Base-by-base conservation (phyloP, 1,140 invertebrate species). In the Drosophila prosaltans region DNA sequence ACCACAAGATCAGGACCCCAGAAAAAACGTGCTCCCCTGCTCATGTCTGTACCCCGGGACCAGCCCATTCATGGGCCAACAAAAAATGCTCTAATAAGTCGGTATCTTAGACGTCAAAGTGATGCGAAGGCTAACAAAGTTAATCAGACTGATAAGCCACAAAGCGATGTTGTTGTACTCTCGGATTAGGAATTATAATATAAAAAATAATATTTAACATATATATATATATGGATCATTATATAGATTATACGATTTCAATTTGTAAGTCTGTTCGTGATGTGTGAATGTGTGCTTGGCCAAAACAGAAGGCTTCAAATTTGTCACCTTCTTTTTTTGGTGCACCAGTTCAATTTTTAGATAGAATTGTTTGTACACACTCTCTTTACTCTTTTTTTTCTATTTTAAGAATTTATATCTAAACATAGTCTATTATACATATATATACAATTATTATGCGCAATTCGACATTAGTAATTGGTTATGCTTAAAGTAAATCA, bases 21-120 rank as follows among this genome's bases (percentile, higher is more conserved):
- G 32, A 94, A 94, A 57, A 94, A 94, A 69, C 91, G 77, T 4
- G 80, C 92, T 16, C 90, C 93, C 0, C 40, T 92, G 26, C 67
- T 92, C 11, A 85, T 91, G 80, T 92, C 92, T 1, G 91, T 91
- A 39, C 70, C 82, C 7, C 76, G 84, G 6, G 90, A 91, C 39
- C 88, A 92, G 70, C 65, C 81, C 39, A 82, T 90, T 4, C 68
- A 79, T n/a, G 54, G 72, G 54, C 67, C 74, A 36, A 64, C 80
- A 51, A 93, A 92, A 79, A 92, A 92, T 36, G 88, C 88, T 0
- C 77, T 94, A 2, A 94, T 95, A 7, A 94, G 94, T 5, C 93
- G 94, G 65, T 95, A 94, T 74, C 93, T 94, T 9, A 94, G 94
- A 64, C 94, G 93, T 28, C 69, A 62, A 16, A 69, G 57, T 11